These are phyloP conservation scores for Thysanoteuthis rhombus DNA, from an alignment of 2,888 invertebrate genomes.

Conservation along the genomic window DNA sequence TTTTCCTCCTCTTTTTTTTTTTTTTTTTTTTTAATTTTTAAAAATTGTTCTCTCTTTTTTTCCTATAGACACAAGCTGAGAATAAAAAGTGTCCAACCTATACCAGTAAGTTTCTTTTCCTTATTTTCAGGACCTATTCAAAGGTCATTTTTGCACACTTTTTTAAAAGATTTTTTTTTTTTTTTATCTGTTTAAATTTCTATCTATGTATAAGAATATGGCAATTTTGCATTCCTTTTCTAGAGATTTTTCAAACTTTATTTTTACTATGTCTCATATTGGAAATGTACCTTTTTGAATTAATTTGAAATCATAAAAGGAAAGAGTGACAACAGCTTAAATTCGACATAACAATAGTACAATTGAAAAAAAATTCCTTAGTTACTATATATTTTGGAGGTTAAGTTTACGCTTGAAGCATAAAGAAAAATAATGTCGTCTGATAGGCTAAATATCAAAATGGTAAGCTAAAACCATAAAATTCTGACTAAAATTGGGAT, in stretches of 20 bases:
- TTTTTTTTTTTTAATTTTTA: neutral
- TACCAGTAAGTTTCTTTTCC: neutral
- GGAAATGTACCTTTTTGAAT: neutral
- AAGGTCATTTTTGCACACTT: neutral
- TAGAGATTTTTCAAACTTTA: neutral
- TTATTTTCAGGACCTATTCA: no score
- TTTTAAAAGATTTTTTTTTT: neutral
- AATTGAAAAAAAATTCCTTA: no score
- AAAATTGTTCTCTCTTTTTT: neutral
- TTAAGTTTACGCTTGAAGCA: no score
- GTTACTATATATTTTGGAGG: no score
- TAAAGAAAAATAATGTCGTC: no score
- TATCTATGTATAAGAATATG: neutral
- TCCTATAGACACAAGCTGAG: neutral
- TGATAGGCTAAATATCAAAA: no score
- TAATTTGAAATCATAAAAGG: neutral
- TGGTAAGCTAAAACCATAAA: no score
- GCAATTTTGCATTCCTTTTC: neutral
- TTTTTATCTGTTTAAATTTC: neutral
- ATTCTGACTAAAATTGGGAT: no score
- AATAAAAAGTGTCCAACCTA: neutral
- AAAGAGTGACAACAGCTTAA: neutral
- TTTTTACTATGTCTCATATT: neutral
- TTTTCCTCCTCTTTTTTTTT: no score
- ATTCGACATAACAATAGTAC: neutral